Percentiles rank a stretch among this genome's conserved stretches.
Conservation (phyloP, 2,113 vertebrate species). For the Podilymbus podiceps region DNA sequence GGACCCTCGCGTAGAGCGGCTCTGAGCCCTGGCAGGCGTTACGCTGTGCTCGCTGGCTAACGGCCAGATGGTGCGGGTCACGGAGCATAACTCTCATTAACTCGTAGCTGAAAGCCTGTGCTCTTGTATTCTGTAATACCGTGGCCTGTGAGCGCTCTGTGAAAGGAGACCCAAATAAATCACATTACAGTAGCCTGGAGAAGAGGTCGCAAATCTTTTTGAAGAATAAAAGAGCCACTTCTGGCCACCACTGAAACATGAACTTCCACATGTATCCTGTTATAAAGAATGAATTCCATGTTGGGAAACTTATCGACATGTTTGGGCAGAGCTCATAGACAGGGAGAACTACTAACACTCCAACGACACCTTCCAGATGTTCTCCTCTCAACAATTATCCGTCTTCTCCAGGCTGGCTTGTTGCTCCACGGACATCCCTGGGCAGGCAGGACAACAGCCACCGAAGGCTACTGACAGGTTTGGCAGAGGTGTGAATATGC, state of each 20-base stretch:
- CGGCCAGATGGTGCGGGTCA: background rate
- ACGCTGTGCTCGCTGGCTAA: rapidly evolving
- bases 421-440: rapidly evolving
- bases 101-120: background rate
- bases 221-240: slow-evolving; percentile 54
- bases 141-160: background rate
- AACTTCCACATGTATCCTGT: slow-evolving; percentile 64
- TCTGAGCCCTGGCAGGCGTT: rapidly evolving
- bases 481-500: background rate
- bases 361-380: slow-evolving; percentile 62
- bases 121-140: background rate
- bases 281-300: slow-evolving; percentile 67
- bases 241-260: slow-evolving; percentile 39
- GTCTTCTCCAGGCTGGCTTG: background rate
- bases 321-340: slow-evolving; percentile 35
- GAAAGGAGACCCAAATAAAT: slow-evolving; percentile 47
- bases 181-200: slow-evolving; percentile 47
- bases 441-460: background rate
- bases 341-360: slow-evolving; percentile 32
- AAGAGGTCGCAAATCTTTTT: slow-evolving; percentile 64
- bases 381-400: background rate
- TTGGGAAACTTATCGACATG: slow-evolving; percentile 36
- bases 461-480: background rate
- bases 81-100: background rate
- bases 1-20: rapidly evolving